Evolutionary conservation across 2,797 vertebrate genomes (phyloP).

Genomic region (Myiothlypis coronata): DNA sequence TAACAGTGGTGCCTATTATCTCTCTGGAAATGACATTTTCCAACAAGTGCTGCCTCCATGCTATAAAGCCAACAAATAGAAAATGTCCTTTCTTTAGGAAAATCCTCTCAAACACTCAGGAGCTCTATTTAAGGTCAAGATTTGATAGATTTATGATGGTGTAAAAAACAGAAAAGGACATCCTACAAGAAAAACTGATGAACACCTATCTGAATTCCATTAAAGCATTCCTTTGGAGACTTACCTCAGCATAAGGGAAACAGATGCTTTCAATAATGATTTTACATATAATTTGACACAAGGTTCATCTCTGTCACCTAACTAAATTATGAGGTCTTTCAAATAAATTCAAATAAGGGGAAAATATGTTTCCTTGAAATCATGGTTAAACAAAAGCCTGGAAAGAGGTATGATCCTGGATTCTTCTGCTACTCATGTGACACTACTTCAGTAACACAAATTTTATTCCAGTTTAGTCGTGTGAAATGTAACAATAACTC

Average conservation of each 20-base stretch:
- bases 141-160: neutral
- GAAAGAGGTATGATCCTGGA: neutral
- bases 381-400: neutral
- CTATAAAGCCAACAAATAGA: neutral
- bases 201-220: neutral
- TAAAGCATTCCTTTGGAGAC: neutral
- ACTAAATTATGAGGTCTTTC: neutral
- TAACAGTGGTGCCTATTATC: neutral
- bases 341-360: neutral
- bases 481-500: neutral
- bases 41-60: neutral
- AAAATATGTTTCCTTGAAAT: neutral
- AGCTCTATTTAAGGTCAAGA: neutral
- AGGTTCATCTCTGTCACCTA: neutral
- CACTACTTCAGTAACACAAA: neutral
- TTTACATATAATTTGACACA: neutral
- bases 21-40: neutral
- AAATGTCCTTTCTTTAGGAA: neutral
- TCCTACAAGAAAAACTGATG: neutral
- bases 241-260: neutral
- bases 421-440: neutral
- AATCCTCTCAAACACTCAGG: neutral
- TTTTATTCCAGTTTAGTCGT: neutral
- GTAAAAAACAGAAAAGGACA: neutral
- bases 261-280: neutral